phyloP scores from a whole-genome alignment of 1,140 invertebrate species.

The Halyomorpha halys region DNA sequence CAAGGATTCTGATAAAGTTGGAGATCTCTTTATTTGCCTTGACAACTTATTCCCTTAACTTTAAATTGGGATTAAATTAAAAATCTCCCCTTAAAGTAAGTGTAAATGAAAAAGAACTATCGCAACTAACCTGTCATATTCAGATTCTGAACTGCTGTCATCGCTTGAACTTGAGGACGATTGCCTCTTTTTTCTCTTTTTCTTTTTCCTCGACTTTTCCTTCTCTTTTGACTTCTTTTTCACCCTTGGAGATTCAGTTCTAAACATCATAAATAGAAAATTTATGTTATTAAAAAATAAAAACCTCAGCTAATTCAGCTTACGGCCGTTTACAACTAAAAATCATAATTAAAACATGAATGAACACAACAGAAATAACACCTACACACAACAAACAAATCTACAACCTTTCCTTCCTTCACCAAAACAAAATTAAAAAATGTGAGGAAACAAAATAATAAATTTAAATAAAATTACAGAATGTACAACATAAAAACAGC shows the following conservation, averaged over 20 bases:
- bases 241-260: constrained; percentile 24
- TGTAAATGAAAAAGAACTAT: too few relatives aligned
- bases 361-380: constrained; percentile 8
- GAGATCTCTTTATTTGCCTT: too few relatives aligned
- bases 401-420: constrained; percentile 5
- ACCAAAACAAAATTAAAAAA: neutral
- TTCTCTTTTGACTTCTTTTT: constrained; percentile 28
- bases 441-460: neutral
- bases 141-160: constrained; percentile 23
- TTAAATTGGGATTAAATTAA: too few relatives aligned
- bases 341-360: neutral
- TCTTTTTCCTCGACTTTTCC: constrained; percentile 28
- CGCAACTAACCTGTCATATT: constrained; percentile 18
- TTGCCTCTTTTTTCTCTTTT: constrained; percentile 11
- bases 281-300: neutral
- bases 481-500: constrained; percentile 5
- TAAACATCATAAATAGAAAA: constrained; percentile 16
- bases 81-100: too few relatives aligned
- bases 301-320: neutral
- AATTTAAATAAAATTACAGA: neutral
- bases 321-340: neutral
- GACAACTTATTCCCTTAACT: too few relatives aligned
- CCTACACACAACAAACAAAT: neutral
- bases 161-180: constrained; percentile 21
- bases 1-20: too few relatives aligned